Conservation (phyloP, 2,888 invertebrate species). For the Melangyna quadrimaculata region DNA sequence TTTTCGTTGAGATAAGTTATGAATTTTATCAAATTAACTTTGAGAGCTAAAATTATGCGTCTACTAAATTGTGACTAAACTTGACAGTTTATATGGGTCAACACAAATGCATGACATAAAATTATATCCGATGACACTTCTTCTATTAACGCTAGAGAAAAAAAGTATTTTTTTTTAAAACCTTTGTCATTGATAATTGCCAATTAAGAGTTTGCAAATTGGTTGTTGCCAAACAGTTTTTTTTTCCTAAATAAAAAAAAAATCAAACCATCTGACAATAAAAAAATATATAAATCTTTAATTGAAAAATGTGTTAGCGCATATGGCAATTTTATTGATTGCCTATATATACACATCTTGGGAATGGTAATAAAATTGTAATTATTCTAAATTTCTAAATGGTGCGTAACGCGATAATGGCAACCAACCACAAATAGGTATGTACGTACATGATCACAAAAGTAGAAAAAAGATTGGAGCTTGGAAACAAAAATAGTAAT, state of each 20-base stretch:
- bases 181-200: not conserved
- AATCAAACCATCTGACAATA: not conserved
- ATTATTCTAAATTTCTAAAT: not conserved
- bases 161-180: not conserved
- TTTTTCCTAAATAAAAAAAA: not conserved
- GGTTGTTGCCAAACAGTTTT: not conserved
- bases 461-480: no score
- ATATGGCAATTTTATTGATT: conserved; percentile 2
- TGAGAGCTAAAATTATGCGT: not conserved
- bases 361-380: not conserved
- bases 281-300: not conserved
- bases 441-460: no score
- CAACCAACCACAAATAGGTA: no score
- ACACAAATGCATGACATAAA: not conserved
- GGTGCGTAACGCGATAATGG: not conserved
- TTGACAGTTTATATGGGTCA: not conserved
- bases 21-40: not conserved
- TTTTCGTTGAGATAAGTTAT: not conserved
- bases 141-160: not conserved
- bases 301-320: conserved; percentile 7
- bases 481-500: no score
- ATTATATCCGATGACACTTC: not conserved
- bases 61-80: not conserved
- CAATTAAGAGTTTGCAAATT: not conserved
- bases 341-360: not conserved